Percentiles rank a stretch among this genome's conserved stretches.
Evolutionary conservation across 2,113 vertebrate species (phyloP).

Genomic region (Empidonax alnorum): DNA sequence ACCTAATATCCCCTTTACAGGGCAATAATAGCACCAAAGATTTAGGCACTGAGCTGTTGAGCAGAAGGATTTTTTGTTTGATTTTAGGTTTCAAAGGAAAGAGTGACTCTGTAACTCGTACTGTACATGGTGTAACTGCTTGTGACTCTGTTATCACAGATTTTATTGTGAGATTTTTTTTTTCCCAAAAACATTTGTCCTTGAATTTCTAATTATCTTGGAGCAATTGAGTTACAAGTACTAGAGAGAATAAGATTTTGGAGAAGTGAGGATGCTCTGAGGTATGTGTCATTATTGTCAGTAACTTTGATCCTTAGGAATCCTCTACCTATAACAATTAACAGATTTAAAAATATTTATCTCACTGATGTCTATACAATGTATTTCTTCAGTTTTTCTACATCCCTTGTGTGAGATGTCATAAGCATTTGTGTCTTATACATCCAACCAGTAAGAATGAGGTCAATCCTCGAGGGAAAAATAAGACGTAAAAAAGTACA

Average conservation of each 20-base stretch:
- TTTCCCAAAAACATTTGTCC: background rate
- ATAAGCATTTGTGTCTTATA: background rate
- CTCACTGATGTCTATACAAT: background rate
- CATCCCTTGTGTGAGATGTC: background rate
- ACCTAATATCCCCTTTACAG: background rate
- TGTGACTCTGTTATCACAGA: background rate
- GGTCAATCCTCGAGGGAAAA: background rate
- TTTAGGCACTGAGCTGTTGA: background rate
- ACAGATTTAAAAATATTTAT: background rate
- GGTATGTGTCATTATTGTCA: background rate
- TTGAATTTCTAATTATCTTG: background rate
- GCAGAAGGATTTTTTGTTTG: background rate
- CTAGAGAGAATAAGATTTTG: background rate
- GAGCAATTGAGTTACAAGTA: background rate
- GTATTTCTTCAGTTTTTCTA: background rate
- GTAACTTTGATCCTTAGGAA: background rate
- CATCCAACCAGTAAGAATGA: background rate
- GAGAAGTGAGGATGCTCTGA: background rate
- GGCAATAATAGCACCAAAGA: background rate
- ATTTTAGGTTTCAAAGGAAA: background rate
- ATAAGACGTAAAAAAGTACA: background rate
- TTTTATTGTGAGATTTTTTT: background rate
- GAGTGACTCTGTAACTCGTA: background rate
- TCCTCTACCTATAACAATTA: background rate
- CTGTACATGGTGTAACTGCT: background rate